These are phyloP conservation scores for Beris chalybata DNA, from an alignment of 2,888 invertebrate genomes.

Conservation along the genomic window DNA sequence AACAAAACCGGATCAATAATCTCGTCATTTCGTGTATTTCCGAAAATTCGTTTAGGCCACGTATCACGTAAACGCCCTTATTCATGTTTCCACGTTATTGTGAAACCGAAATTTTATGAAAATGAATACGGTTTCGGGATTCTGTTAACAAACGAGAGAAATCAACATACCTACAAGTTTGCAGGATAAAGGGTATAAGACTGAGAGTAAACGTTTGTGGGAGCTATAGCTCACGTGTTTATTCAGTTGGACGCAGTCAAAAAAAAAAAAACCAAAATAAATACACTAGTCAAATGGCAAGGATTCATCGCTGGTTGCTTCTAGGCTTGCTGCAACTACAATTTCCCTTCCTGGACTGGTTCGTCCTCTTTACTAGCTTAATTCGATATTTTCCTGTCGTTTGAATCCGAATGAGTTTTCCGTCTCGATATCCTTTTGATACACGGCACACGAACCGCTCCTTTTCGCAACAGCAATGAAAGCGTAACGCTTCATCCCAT, in stretches of 20 bases:
- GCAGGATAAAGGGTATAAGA: neutral
- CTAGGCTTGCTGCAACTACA: neutral
- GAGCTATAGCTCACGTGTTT: slow-evolving; percentile 10
- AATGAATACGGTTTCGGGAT: neutral
- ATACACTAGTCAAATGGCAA: slow-evolving; percentile 5
- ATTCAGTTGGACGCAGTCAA: slow-evolving; percentile 1
- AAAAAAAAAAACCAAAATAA: neutral
- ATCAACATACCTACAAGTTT: slow-evolving; percentile 2
- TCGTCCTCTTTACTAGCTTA: slow-evolving; percentile 9
- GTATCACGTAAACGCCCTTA: too few relatives aligned
- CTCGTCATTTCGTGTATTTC: too few relatives aligned
- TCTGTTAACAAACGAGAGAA: slow-evolving; percentile 15
- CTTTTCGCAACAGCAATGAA: neutral
- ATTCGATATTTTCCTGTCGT: slow-evolving; percentile 24
- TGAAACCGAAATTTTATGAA: neutral
- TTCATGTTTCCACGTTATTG: too few relatives aligned
- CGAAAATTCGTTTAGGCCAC: too few relatives aligned
- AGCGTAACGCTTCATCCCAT: slow-evolving; percentile 3
- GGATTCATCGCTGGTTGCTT: neutral
- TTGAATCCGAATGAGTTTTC: slow-evolving; percentile 22
- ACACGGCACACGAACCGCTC: slow-evolving; percentile 1
- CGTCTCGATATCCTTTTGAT: slow-evolving; percentile 16
- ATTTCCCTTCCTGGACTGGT: too few relatives aligned
- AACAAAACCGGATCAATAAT: too few relatives aligned
- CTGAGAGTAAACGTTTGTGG: neutral